These are phyloP conservation scores for Ichneumoninae sp. DNA, from an alignment of 2,888 invertebrate genomes.

Conservation along the genomic window DNA sequence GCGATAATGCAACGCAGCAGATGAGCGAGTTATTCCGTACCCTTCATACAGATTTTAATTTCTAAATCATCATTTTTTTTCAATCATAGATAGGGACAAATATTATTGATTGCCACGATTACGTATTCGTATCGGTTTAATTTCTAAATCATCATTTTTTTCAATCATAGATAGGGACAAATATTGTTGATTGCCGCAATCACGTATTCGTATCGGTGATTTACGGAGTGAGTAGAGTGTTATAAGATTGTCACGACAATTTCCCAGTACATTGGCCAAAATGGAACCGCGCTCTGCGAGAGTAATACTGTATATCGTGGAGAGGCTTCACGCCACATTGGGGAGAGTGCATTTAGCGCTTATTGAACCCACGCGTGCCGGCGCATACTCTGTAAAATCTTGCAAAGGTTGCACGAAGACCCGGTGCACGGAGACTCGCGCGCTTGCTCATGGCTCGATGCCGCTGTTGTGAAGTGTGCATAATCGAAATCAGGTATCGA, in stretches of 20 bases:
- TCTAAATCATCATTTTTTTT: slow-evolving; percentile 25
- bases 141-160: slow-evolving; percentile 9
- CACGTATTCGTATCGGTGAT: slow-evolving; percentile 33
- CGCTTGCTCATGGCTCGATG: slow-evolving; percentile 47
- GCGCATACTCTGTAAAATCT: slow-evolving; percentile 64
- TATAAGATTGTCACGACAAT: slow-evolving; percentile 51
- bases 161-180: slow-evolving; percentile 17
- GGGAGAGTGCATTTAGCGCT: slow-evolving; percentile 59
- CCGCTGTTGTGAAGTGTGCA: slow-evolving; percentile 46
- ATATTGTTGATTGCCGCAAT: slow-evolving; percentile 56
- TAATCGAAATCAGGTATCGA: slow-evolving; percentile 62
- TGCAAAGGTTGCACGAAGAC: slow-evolving; percentile 62
- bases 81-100: slow-evolving; percentile 23
- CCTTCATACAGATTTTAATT: slow-evolving; percentile 15
- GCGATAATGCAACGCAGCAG: slow-evolving; percentile 38
- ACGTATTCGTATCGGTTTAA: slow-evolving; percentile 23
- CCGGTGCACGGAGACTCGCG: slow-evolving; percentile 34
- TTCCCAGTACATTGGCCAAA: slow-evolving; percentile 37
- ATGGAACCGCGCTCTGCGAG: slow-evolving; percentile 23
- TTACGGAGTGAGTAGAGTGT: slow-evolving; percentile 36
- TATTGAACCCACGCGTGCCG: slow-evolving; percentile 63
- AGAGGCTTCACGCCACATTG: slow-evolving; percentile 33
- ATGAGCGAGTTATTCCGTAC: slow-evolving; percentile 13
- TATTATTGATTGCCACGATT: slow-evolving; percentile 55
- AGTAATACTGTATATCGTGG: slow-evolving; percentile 34